Evolutionary conservation across 2,888 invertebrate species (phyloP), one percentile per base, ranked within the genome.

Genomic region (Drosophila phalerata): DNA sequence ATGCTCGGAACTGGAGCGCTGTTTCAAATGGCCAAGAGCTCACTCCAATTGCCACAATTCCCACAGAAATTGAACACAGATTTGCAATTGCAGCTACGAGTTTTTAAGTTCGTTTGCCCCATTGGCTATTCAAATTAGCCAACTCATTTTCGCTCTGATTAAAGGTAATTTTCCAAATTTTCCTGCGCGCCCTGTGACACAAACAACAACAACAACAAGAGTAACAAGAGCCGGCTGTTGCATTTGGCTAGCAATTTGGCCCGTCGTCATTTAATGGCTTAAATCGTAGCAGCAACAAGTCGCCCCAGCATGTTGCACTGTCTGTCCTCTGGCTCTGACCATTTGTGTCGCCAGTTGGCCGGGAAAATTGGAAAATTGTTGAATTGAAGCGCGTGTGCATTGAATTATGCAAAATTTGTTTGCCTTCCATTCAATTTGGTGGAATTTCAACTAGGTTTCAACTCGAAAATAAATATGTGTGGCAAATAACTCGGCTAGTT

Each of bases 111-210:
- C 30, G 28, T 38, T 40, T 17, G 48, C 17, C 38, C 68, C 73
- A 77, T 65, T 53, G 77, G 70, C 64, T 38, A 71, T 64, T 69
- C 70, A 76, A 85, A 85, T 86, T 86, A 84, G 69, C 61, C 69
- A 79, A 73, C 84, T 86, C 84, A 89, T 81, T 85, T 89, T 87
- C 76, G 76, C 77, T 79, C 85, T 86, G 86, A 86, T 86, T 89
- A 88, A 85, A 85, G 73, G 85, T 73, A 86, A 86, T 86, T 86
- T 89, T 85, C 71, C 67, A 73, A 81, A 82, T 78, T 85, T 81
- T 75, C 79, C 67, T 73, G 64, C 68, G 64, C 69, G 57, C 70
- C 72, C 70, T 77, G 85, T 71, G 80, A 89, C 88, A 89, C 47
- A 67, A 69, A 76, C 75, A 77, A 71, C 73, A 70, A 56, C 73